Evolutionary conservation across 2,797 vertebrate species (phyloP), one percentile per base, ranked within the genome.

Genomic region (Rhinoraja longicauda): DNA sequence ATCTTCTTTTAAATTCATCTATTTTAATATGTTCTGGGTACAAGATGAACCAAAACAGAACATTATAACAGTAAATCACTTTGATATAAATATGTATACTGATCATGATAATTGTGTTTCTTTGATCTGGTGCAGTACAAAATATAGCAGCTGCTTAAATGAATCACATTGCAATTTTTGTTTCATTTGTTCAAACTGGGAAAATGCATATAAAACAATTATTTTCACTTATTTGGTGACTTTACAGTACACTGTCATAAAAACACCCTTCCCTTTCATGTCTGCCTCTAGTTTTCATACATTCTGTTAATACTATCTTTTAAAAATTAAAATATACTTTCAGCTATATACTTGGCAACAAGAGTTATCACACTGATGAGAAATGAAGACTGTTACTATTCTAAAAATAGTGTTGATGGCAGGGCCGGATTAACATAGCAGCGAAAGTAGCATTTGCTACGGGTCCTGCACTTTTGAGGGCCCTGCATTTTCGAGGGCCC

Each of bases 121-220:
- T 67, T 67, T 84, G 24, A 26, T 59, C 79, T 26, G 39, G 24
- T 82, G 53, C 88, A 39, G 64, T 67, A 19, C 36, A 90, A 90
- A 8, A 39, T 70, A 70, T 90, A 72, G 90, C 62, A 90, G 88
- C 88, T 70, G 32, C 39, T 21, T 70, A 90, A 90, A 21, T 90
- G 64, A 32, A 26, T 90, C 39, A 70, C 10, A 12, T 39, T 8
- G 9, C 62, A 67, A 90, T 39, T 90, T 90, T 90, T 70, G 67
- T 70, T 90, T 90, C 36, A 90, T 70, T 39, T 70, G 8, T 84
- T 90, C 19, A 70, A 90, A 70, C 88, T 32, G 36, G 24, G 88
- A 90, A 90, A 90, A 90, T 39, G 9, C 32, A 90, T 90, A 32
- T 8, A 8, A 67, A 24, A 15, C 86, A 90, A 67, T 67, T 36